These are phyloP conservation scores for Tipula unca DNA, from an alignment of 2,888 invertebrate genomes.

Conservation along the genomic window DNA sequence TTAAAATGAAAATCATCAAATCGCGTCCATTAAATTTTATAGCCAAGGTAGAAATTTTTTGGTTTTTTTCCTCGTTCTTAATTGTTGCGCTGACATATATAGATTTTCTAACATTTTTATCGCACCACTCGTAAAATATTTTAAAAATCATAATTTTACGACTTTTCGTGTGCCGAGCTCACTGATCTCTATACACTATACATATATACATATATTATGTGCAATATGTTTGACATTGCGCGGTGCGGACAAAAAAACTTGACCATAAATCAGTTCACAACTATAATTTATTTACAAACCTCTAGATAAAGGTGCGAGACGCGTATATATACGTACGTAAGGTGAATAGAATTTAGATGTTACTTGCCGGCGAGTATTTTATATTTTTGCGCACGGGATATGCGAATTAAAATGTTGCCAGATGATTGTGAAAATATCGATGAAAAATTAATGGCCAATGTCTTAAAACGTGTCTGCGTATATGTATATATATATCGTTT, in stretches of 20 bases:
- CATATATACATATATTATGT: background rate
- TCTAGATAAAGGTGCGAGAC: background rate
- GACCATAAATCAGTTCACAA: background rate
- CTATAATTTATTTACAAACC: background rate
- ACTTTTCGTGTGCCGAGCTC: background rate
- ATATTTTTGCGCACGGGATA: background rate
- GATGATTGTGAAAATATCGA: background rate
- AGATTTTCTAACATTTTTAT: background rate
- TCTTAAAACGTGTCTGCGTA: background rate
- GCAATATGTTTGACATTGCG: background rate
- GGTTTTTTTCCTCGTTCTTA: background rate
- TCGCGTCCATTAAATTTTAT: background rate
- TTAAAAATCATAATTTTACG: background rate
- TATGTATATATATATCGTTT: background rate
- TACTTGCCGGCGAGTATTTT: background rate
- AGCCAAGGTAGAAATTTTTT: background rate
- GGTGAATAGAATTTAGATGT: no score
- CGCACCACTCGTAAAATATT: background rate
- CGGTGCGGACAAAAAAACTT: background rate
- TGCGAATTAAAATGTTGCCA: background rate
- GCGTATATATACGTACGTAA: background rate
- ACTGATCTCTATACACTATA: background rate
- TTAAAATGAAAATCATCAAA: background rate
- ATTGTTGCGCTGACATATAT: background rate
- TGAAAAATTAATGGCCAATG: background rate